Evolutionary conservation across 1,140 invertebrate genomes (phyloP).

Genomic region (Lethrus apterus): DNA sequence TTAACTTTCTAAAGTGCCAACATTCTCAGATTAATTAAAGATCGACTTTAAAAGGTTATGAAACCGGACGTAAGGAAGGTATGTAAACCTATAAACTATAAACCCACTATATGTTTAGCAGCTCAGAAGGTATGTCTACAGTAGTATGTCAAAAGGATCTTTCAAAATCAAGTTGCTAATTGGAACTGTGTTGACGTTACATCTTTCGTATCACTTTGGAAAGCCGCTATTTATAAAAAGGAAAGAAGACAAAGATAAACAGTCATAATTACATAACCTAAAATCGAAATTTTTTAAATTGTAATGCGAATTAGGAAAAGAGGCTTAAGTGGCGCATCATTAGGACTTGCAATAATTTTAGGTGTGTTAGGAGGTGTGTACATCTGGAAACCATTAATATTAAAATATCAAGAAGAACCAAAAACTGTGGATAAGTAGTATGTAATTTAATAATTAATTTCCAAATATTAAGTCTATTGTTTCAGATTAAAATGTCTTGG

Average conservation of each 20-base stretch:
- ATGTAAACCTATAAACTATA: no score
- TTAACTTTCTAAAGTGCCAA: no score
- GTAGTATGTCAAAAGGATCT: conserved; percentile 3
- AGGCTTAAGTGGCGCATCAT: conserved; percentile 39
- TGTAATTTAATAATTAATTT: no score
- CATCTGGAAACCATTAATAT: conserved; percentile 45
- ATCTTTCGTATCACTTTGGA: conserved; percentile 1
- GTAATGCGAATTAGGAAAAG: conserved; percentile 40
- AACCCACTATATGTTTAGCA: no score
- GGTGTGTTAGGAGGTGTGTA: conserved; percentile 44
- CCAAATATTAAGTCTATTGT: no score
- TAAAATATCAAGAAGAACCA: conserved; percentile 32
- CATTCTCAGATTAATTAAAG: no score
- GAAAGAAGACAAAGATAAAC: conserved; percentile 1
- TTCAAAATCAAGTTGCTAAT: conserved; percentile 1
- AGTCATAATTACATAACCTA: background rate
- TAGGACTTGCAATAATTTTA: conserved; percentile 38
- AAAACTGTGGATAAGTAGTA: background rate
- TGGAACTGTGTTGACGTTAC: conserved; percentile 8
- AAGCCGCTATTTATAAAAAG: conserved; percentile 8
- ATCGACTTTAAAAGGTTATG: no score
- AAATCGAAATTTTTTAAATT: background rate
- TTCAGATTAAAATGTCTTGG: conserved; percentile 4
- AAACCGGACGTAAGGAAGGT: no score
- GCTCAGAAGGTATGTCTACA: no score